Evolutionary conservation across 1,140 invertebrate species (phyloP), one percentile per base, ranked within the genome.

Genomic region (Nebria ingens): DNA sequence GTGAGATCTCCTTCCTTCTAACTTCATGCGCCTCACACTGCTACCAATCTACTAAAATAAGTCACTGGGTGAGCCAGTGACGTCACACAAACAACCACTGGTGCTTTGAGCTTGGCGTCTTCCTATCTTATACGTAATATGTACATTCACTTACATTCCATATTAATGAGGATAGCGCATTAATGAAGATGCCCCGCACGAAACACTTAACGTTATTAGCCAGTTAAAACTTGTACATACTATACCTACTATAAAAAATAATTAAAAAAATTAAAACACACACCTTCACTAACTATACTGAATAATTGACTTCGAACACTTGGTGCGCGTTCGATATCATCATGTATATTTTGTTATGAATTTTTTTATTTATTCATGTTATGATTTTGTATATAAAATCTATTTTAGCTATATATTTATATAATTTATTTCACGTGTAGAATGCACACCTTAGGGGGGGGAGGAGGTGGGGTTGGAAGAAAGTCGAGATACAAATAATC

Each of bases 91-190:
- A 34, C 25, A 34, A 17, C 9, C 9, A 9, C 6, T 17, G 40
- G 40, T 45, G 40, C 9, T 9, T 17, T 12, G 40, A 17, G 40
- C 40, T 17, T n/a, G 25, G 6, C 25, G n/a, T 45, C 40, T 17
- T 12, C 6, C 40, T 4, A 6, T 45, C n/a, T n/a, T n/a, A n/a
- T n/a, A n/a, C n/a, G n/a, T n/a, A n/a, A n/a, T n/a, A n/a, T n/a
- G n/a, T n/a, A n/a, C n/a, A n/a, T n/a, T n/a, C 40, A 45, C 40
- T 12, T 45, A 45, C 40, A 45, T 45, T 45, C 40, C 40, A 45
- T 45, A 45, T 45, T 45, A 45, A 45, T 45, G 40, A 45, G 17
- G 40, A 45, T 45, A 45, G 9, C 40, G 17, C 40, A 45, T 45
- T 45, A 45, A 45, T 45, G 40, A 45, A 45, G 40, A 45, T 13